Evolutionary conservation across 2,888 invertebrate genomes (phyloP).

Genomic region (Phengaris arion): DNA sequence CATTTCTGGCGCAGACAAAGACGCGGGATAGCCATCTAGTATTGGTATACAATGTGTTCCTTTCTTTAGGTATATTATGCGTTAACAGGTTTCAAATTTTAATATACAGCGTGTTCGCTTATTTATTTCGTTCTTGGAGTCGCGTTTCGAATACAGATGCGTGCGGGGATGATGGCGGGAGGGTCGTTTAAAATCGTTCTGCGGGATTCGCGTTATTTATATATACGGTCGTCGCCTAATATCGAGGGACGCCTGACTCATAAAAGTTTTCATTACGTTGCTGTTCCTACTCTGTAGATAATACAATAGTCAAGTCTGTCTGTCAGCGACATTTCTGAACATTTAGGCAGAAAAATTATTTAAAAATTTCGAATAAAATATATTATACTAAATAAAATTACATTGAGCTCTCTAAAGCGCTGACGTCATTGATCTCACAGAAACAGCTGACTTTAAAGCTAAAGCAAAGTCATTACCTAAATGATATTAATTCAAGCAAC

Average conservation of each 20-base stretch:
- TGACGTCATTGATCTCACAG: no score
- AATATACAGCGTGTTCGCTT: not conserved
- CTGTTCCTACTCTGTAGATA: not conserved
- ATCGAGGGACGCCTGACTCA: not conserved
- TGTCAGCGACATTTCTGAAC: no score
- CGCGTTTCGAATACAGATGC: constrained; percentile 11
- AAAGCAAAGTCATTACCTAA: no score
- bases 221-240: constrained; percentile 4
- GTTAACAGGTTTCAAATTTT: not conserved
- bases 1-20: no score
- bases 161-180: not conserved
- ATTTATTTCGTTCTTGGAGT: constrained; percentile 2
- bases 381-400: no score
- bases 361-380: no score
- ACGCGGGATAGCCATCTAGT: not conserved
- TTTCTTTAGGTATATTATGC: not conserved
- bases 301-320: not conserved
- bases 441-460: no score
- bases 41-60: not conserved
- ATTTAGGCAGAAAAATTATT: no score
- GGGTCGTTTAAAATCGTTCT: constrained; percentile 8
- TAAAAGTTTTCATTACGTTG: constrained; percentile 6
- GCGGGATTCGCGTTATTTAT: constrained; percentile 4
- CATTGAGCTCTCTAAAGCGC: no score
- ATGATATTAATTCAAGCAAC: no score